Conservation (phyloP, 2,888 invertebrate genomes). For the Limenitis camilla region DNA sequence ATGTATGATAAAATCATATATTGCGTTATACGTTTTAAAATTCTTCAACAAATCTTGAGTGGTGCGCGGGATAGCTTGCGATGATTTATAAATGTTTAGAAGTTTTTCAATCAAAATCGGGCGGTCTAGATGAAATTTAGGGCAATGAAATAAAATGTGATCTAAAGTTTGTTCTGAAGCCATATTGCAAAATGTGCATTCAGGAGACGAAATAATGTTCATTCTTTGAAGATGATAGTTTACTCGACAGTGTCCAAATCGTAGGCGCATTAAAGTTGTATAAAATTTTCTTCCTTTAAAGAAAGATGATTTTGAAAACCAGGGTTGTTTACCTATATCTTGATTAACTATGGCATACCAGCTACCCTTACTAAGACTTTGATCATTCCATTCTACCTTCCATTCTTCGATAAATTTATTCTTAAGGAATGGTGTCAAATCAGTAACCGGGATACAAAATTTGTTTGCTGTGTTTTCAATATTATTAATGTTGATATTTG, state of each 20-base stretch:
- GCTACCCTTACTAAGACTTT: not conserved
- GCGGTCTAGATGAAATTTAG: too few species aligned
- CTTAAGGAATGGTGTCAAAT: not conserved
- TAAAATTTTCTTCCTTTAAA: constrained; percentile 3
- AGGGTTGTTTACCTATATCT: not conserved
- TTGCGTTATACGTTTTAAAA: too few species aligned
- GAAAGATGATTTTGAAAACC: not conserved
- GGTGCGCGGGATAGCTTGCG: too few species aligned
- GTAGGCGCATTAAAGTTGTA: not conserved
- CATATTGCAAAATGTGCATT: too few species aligned
- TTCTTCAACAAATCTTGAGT: too few species aligned
- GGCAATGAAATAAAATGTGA: too few species aligned
- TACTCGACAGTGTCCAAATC: constrained; percentile 9
- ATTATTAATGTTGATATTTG: not conserved
- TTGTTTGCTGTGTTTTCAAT: not conserved
- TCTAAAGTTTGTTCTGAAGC: too few species aligned
- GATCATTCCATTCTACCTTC: not conserved
- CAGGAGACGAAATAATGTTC: too few species aligned
- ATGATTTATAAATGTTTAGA: too few species aligned
- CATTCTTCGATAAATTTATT: not conserved
- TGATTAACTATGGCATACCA: not conserved
- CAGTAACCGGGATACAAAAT: constrained; percentile 1
- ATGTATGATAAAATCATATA: too few species aligned
- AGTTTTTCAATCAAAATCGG: too few species aligned
- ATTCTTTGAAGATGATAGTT: too few species aligned